Percentiles rank a stretch among this genome's conserved stretches.
phyloP scores from a whole-genome alignment of 2,888 invertebrate genomes.

The Apocheima hispidaria region DNA sequence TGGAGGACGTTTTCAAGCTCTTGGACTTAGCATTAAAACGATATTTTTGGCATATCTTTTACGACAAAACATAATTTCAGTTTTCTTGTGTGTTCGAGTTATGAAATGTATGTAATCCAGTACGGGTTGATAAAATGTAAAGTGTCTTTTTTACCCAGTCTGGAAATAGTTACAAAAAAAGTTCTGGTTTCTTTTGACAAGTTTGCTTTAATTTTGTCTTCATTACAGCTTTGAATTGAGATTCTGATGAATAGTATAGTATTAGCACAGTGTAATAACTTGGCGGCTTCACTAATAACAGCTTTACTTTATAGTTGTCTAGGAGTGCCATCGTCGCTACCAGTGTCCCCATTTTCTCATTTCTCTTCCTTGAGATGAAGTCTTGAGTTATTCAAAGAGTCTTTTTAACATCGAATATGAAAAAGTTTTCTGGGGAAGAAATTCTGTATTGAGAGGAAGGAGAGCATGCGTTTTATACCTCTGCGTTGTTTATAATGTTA shows the following conservation, averaged over 20 bases:
- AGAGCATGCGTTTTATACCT: neutral
- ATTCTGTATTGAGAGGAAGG: neutral
- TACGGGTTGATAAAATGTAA: too few relatives aligned
- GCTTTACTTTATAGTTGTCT: constrained; percentile 12
- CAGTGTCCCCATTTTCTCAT: neutral
- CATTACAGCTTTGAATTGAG: constrained; percentile 13
- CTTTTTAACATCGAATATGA: neutral
- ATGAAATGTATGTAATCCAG: too few relatives aligned
- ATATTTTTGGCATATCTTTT: too few relatives aligned
- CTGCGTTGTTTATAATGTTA: neutral
- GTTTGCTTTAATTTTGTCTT: constrained; percentile 2
- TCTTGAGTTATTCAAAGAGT: neutral
- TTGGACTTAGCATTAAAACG: too few relatives aligned
- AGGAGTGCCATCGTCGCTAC: neutral
- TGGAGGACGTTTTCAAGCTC: too few relatives aligned
- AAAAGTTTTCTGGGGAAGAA: neutral
- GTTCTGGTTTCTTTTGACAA: neutral
- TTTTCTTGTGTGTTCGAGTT: too few relatives aligned
- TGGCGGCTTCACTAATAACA: constrained; percentile 5
- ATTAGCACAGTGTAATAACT: constrained; percentile 10
- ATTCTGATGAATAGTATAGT: constrained; percentile 13
- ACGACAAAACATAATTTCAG: too few relatives aligned
- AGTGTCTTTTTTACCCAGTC: too few relatives aligned
- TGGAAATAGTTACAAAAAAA: neutral
- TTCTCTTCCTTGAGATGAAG: neutral